Base-by-base conservation (phyloP, 2,888 invertebrate species). In the Melanotus villosus region DNA sequence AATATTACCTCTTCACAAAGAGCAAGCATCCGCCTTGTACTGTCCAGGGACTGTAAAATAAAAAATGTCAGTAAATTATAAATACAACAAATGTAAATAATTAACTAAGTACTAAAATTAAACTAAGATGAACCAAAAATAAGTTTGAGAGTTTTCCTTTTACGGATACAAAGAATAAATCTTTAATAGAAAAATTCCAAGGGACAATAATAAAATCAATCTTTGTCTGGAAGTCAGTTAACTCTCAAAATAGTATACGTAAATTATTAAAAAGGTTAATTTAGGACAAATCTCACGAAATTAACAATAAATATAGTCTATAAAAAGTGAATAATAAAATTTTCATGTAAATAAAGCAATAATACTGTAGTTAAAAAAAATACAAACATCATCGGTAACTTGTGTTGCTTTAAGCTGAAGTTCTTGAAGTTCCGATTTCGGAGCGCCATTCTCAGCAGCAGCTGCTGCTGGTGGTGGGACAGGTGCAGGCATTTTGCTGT, bases 1-100 rank as follows among this genome's bases (percentile, higher is more conserved):
- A 76, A 80, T 86, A 91, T 91, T 89, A 95, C 95, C 93, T 96
- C 96, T 87, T 96, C 96, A 85, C 96, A 96, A 86, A 96, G 89
- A 78, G 92, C 89, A 88, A 96, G 89, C 96, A 96, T 96, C 80
- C 96, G 94, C 82, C 96, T 89, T 75, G 96, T 96, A 82, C 95
- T 94, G 85, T 96, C 95, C 90, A 96, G 85, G 58, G 96, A 96
- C 96, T 94, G 90, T 83, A 93, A 93, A 82, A 84, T 34, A 54
- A 43, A 21, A 38, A 43, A 58, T 36, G 16, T 36, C 54, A 21
- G 26, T 41, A 52, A 10, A 32, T 26, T 43, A 65, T 50, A 18
- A 21, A 12, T 7, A 45, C 30, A 50, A 43, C 19, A 50, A 47
- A 68, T 30, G 67, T 54, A 45, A 41, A 14, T 65, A 63, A n/a